Base-by-base conservation (phyloP, 1,140 invertebrate genomes). In the Eriosoma lanigerum region DNA sequence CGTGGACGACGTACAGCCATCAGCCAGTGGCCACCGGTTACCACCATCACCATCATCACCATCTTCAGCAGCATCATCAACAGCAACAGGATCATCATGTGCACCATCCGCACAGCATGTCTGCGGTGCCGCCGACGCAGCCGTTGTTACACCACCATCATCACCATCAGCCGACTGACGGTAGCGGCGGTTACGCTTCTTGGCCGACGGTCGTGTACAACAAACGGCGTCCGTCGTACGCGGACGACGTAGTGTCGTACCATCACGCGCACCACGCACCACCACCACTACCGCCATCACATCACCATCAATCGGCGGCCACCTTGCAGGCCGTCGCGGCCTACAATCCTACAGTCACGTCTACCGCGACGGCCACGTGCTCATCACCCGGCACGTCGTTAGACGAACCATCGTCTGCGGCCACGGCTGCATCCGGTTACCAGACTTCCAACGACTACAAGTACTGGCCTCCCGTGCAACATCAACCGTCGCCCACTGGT, bases 391-490 rank as follows among this genome's bases (percentile, higher is more conserved):
- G 75, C 15, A 60, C 75, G 54, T 78, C 75, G 8, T 29, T 78
- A 38, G 75, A 78, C 38, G 75, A 78, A 60, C 75, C 75, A 56
- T 46, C 54, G 13, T 46, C 54, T 3, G 75, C 75, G 68, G 46
- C 68, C 68, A 46, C 26, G 15, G 21, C 50, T 0, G 46, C 70
- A 13, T 24, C 52, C 13, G 72, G 38, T 48, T 78, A 78, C 75
- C 75, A 78, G 21, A 56, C 75, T 3, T 56, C 75, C 32, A 78
- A 58, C 54, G 75, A 78, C 12, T 78, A 78, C 56, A 78, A 62
- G 75, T 78, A 78, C 3, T 78, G 75, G 75, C 75, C 75, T 3
- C 75, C 75, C 21, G 54, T 78, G 15, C 75, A 78, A 46, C 75
- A 78, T 19, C 75, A 78, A 29, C 56, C 75, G 32, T 78, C 75